Base-by-base conservation (phyloP, 2,888 invertebrate genomes). In the Caenorhabditis sp. region DNA sequence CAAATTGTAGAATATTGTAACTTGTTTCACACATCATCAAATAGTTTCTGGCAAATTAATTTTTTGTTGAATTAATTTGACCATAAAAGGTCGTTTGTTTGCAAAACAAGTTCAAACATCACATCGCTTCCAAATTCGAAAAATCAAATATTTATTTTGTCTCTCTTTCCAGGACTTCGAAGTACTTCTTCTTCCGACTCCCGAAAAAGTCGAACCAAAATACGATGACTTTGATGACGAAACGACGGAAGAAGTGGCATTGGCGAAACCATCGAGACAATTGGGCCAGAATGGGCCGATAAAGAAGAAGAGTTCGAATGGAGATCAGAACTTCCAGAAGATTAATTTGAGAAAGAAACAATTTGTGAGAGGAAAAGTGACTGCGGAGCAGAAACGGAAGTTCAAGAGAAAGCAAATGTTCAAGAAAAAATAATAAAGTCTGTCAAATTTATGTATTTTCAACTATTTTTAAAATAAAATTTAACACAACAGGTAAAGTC, bases 331-430 rank as follows among this genome's bases (percentile, higher is more conserved):
- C 59, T 82, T 78, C 63, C 78, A 81, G 27, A 76, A 71, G 25
- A 77, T 82, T 60, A 82, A 82, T 66, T 58, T 82, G 67, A 62
- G 71, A 57, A 82, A 82, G 67, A 81, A 81, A 57, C 61, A 62
- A 50, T 81, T 77, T 58, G 77, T 72, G 8, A 69, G 80, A 10
- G 82, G 82, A 65, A 81, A 82, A 59, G 69, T 78, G 17, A 68
- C 76, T 0, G 80, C 77, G 43, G 80, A 80, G 38, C 71, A 74
- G 57, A 80, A 80, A 53, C 53, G 81, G 25, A 82, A 82, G 61
- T 23, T 82, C 52, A 70, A 70, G 56, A 70, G 68, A 31, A 82
- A 82, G 49, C 73, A 76, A 54, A 77, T 78, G 63, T 80, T 67
- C 65, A 78, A 75, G 26, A 78, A 65, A 60, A 76, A 76, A 20